Base-by-base conservation (phyloP, 2,113 vertebrate genomes). In the Lepisosteus oculatus region DNA sequence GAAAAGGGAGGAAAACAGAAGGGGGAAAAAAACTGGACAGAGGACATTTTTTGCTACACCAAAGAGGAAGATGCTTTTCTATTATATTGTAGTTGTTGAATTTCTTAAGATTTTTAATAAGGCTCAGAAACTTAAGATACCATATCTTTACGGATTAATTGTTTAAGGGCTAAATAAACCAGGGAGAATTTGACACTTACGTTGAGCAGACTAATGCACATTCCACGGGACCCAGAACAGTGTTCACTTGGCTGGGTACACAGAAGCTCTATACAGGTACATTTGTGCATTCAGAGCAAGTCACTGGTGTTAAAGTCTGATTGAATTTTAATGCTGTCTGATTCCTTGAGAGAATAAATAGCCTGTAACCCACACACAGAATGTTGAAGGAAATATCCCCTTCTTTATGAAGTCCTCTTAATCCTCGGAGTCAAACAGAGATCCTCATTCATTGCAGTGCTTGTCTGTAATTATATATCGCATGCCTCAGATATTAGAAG, bases 201-300 rank as follows among this genome's bases (percentile, higher is more conserved):
- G 78, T 78, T 74, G 85, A 86, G 79, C 69, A 81, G 81, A 84
- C 85, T 90, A 90, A 91, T 91, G 86, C 86, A 89, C 88, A 90
- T 92, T 91, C 89, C 85, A 89, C 84, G 65, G 80, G 85, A 86
- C 83, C 79, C 77, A 71, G 77, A 87, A 84, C 62, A 73, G 82
- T 81, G 87, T 86, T 90, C 84, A 87, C 74, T 88, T 90, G 88
- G 89, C 89, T 75, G 67, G 70, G 72, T 63, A 86, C 86, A 91
- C 90, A 92, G 88, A 91, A 90, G 88, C 84, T 81, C 86, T 86
- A 89, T 88, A 91, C 83, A 91, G 78, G 83, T 65, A 65, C 29
- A 65, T 65, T 65, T 65, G 62, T 65, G 62, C 9, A 65, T 65
- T 42, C 62, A 65, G 62, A 65, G 62, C 77, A 78, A 76, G 81